These are phyloP conservation scores for Euleptes europaea DNA, from an alignment of 2,113 vertebrate species.

Conservation along the genomic window DNA sequence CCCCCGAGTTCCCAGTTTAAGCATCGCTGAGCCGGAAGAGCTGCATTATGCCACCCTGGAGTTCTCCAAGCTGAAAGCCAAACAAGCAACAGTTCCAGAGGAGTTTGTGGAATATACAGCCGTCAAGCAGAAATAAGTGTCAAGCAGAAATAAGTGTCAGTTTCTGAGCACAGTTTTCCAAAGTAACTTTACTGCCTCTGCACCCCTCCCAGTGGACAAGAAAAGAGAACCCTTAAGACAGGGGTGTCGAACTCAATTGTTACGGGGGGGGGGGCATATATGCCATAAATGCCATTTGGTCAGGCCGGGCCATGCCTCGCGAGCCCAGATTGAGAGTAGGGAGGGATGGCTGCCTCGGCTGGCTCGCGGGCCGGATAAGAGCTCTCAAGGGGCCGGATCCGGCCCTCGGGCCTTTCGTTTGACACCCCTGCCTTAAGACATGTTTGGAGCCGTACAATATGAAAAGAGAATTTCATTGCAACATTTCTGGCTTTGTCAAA, in stretches of 20 bases:
- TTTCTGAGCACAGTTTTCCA: neutral
- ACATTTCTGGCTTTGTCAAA: neutral
- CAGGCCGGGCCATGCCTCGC: too few relatives aligned
- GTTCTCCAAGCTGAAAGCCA: neutral
- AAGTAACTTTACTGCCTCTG: neutral
- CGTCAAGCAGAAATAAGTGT: neutral
- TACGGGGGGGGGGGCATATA: too few relatives aligned
- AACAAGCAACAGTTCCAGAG: rapidly evolving
- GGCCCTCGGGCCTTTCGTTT: too few relatives aligned
- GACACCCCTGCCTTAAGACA: neutral
- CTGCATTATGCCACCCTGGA: neutral
- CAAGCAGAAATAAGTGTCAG: neutral
- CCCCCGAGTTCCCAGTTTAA: neutral
- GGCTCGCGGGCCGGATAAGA: too few relatives aligned
- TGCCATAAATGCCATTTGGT: too few relatives aligned
- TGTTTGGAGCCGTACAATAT: neutral
- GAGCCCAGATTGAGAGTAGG: too few relatives aligned
- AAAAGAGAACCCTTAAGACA: neutral
- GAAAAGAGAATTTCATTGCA: neutral
- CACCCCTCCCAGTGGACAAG: neutral
- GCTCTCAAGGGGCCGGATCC: too few relatives aligned
- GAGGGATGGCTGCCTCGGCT: too few relatives aligned
- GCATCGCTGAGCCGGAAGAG: neutral
- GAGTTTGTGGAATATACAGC: neutral
- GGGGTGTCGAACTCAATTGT: too few relatives aligned